A percentile compares a stretch with the other conserved stretches of the same genome.
phyloP scores from a whole-genome alignment of 2,113 vertebrate genomes.

The Psammodynastes pulverulentus region DNA sequence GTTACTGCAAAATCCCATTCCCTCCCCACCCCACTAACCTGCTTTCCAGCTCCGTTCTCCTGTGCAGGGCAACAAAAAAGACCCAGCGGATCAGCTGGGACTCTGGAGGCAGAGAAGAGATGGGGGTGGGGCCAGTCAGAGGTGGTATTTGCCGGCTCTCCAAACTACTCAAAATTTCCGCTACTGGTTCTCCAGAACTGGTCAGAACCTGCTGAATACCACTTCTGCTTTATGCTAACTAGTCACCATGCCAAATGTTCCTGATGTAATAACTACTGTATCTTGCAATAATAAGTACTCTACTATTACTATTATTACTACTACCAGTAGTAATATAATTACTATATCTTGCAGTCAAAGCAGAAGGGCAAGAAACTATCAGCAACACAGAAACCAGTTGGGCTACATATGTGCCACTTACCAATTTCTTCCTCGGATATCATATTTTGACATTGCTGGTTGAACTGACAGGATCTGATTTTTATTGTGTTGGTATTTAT shows the following conservation, averaged over 20 bases:
- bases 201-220: no score
- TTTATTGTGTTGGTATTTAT: background rate
- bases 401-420: background rate
- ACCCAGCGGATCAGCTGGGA: no score
- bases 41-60: no score
- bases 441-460: background rate
- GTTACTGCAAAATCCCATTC: no score
- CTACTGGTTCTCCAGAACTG: no score
- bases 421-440: background rate
- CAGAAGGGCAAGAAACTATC: background rate
- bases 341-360: background rate
- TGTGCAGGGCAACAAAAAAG: no score
- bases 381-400: background rate
- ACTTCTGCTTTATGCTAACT: no score
- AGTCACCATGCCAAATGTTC: background rate
- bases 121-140: no score
- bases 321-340: background rate
- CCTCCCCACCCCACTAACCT: no score
- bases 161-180: no score
- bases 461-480: background rate
- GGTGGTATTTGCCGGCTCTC: no score
- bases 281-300: background rate
- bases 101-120: no score
- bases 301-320: background rate
- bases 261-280: background rate